Base-by-base conservation (phyloP, 2,888 invertebrate genomes). In the Dusona sp. region DNA sequence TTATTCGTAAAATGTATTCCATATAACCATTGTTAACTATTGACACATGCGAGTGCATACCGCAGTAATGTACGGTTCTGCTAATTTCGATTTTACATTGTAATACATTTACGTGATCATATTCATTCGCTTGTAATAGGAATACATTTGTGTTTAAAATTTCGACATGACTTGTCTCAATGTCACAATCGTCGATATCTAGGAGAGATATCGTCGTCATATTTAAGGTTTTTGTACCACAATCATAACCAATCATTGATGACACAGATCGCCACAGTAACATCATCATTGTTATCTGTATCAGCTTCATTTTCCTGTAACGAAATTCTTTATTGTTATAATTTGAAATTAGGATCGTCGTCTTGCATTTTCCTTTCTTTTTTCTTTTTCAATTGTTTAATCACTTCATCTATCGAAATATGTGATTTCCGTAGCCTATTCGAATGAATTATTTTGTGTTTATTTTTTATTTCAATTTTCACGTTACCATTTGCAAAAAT, bases 51-150 rank as follows among this genome's bases (percentile, higher is more conserved):
- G 61, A 79, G 16, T 9, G 25, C 70, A 79, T 79, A 3, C 70
- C 42, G 29, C 79, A 79, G 36, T 57, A 25, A 19, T 45, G 42
- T 1, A 79, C n/a, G 1, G 57, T 61, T 42, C 72, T 38, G 7
- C 29, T 4, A 25, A 79, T 57, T n/a, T 57, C 68, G 19, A 79
- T n/a, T 45, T 79, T 68, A 38, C 70, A 79, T n/a, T 79, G 79
- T 19, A 57, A 57, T 2, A 70, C 16, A 1, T 45, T n/a, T 9
- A 25, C 57, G n/a, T 79, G 16, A 4, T 25, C n/a, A 25, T 48
- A 79, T 38, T 79, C 70, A 8, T 79, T 79, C 8, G 33, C 1
- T 54, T 79, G 79, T 36, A 79, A 70, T 13, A 79, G 8, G 48
- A 22, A 79, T 65, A 19, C 9, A 67, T 19, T 79, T 16, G 16